Evolutionary conservation across 1,140 invertebrate genomes (phyloP), one percentile per base, ranked within the genome.

Genomic region (Ceratosolen solmsi): DNA sequence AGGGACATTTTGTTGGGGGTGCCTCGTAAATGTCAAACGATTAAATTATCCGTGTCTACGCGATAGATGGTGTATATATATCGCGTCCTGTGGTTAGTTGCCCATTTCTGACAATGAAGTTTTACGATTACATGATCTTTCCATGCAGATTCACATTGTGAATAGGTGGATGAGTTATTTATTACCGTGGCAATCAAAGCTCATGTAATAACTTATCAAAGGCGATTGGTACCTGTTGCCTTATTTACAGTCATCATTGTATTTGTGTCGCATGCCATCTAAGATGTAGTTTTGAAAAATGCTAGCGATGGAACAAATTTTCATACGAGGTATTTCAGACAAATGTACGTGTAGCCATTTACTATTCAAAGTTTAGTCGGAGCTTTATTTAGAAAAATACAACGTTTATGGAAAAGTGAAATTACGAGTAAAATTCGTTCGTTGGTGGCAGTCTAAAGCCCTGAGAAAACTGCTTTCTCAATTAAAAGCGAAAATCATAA

Each of bases 21-120:
- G 15, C 49, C 9, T 79, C 65, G 65, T 79, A 79, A 79, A 79
- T 79, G 77, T 79, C 65, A 51, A 51, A 33, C 38, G 49, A 79
- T 68, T 79, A 78, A 78, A 78, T 78, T 78, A 78, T 71, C 65
- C 65, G 49, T 71, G 77, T 79, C 77, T 79, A 71, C 65, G n/a
- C 65, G 65, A 71, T 79, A 71, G 46, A 71, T 13, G 65, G n/a
- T n/a, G n/a, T n/a, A n/a, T 49, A 22, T 20, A 33, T 22, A 49
- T 76, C 33, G 41, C 41, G 60, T 20, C 46, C 9, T 1, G 46
- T 38, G 33, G 13, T 22, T 13, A 7, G 9, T 68, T 68, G 54
- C 8, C 38, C 65, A 46, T 79, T 71, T 71, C 17, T 58, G 33
- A 36, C 65, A 51, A 70, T 71, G 36, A 79, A 56, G 22, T 54